A percentile compares a stretch with the other conserved stretches of the same genome.
phyloP scores from a whole-genome alignment of 2,888 invertebrate species.

The Punctoribates punctum region DNA sequence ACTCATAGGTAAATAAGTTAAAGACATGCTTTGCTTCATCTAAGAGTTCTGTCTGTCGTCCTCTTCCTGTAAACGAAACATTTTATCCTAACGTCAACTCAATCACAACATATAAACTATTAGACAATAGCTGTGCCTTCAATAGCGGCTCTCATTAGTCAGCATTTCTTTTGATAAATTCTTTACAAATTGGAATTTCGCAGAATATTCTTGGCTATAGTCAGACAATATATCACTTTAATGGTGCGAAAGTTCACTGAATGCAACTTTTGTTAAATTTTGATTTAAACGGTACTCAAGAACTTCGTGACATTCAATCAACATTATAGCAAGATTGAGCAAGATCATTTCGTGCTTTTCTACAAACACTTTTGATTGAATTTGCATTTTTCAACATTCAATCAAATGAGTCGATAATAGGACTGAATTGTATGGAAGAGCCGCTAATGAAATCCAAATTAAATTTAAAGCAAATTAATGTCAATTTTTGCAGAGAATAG shows the following conservation, averaged over 20 bases:
- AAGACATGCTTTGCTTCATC: conserved; percentile 24
- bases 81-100: conserved; percentile 17
- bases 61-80: conserved; percentile 23
- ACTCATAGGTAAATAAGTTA: conserved; percentile 30
- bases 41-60: conserved; percentile 28
- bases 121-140: not conserved
- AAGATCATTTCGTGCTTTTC: no score
- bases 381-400: no score
- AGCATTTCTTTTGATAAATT: not conserved
- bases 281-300: not conserved
- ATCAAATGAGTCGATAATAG: not conserved
- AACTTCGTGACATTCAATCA: no score
- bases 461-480: not conserved
- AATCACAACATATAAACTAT: not conserved
- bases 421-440: not conserved
- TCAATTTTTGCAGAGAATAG: not conserved
- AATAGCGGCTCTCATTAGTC: not conserved
- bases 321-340: no score
- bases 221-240: no score
- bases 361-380: no score
- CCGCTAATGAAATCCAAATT: not conserved
- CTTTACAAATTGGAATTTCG: no score
- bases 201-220: no score
- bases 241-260: no score
- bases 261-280: not conserved